A percentile compares a stretch with the other conserved stretches of the same genome.
Evolutionary conservation across 2,888 invertebrate species (phyloP).

Genomic region (Callimorpha dominula): DNA sequence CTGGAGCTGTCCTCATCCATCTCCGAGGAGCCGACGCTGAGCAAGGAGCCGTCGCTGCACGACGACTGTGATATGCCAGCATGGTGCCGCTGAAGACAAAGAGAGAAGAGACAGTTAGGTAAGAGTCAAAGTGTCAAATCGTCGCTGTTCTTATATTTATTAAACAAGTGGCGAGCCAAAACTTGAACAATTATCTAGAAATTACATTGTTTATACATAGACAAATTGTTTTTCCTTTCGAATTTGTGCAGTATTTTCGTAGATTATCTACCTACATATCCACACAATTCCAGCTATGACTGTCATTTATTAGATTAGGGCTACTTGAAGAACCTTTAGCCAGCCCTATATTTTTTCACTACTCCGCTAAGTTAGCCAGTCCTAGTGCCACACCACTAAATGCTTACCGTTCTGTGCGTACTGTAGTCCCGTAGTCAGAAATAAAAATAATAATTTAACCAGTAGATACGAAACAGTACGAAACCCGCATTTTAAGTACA

Average conservation of each 20-base stretch:
- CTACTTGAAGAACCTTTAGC: too few relatives aligned
- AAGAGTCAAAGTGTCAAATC: not conserved
- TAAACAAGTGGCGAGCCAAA: too few relatives aligned
- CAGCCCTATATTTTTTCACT: too few relatives aligned
- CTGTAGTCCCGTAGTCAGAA: not conserved
- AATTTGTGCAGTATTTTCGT: too few relatives aligned
- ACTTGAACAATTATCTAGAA: too few relatives aligned
- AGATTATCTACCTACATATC: too few relatives aligned
- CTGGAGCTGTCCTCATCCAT: slow-evolving; percentile 88
- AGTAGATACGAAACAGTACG: not conserved
- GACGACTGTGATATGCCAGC: slow-evolving; percentile 87
- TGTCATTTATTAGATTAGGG: too few relatives aligned
- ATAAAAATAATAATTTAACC: not conserved
- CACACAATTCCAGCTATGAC: too few relatives aligned
- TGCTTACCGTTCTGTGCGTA: not conserved
- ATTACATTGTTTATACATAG: too few relatives aligned
- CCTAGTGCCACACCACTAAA: not conserved
- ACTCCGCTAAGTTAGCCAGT: too few relatives aligned
- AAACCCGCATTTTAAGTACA: not conserved
- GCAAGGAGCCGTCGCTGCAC: slow-evolving; percentile 91
- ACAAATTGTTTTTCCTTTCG: too few relatives aligned
- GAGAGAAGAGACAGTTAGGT: slow-evolving; percentile 18
- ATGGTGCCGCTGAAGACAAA: slow-evolving; percentile 76
- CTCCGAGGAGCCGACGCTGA: slow-evolving; percentile 93
- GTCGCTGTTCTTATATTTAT: too few relatives aligned